A percentile compares a stretch with the other conserved stretches of the same genome.
Evolutionary conservation across 2,797 vertebrate species (phyloP).

Genomic region (Acrocephalus scirpaceus): DNA sequence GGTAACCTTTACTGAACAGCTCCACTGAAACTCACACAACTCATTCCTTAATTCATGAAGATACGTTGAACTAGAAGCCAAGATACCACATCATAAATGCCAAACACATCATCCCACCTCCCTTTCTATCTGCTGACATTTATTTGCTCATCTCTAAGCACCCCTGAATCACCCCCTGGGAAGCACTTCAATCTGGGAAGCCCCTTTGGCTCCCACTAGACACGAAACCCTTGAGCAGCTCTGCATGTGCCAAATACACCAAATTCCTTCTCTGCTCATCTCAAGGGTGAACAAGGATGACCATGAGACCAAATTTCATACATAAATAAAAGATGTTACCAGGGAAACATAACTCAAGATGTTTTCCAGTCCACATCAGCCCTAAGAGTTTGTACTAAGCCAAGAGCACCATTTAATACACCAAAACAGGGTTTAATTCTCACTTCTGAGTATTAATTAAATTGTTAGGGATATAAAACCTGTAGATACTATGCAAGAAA

Average conservation of each 20-base stretch:
- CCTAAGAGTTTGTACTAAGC: not conserved
- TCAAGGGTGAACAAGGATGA: not conserved
- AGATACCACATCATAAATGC: not conserved
- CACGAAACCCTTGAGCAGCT: not conserved
- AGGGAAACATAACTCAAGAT: not conserved
- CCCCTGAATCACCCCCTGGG: not conserved
- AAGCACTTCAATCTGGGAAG: not conserved
- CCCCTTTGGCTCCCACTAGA: not conserved
- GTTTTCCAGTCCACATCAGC: not conserved
- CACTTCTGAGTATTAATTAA: not conserved
- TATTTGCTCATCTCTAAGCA: not conserved
- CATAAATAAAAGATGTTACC: not conserved
- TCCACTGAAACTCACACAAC: not conserved
- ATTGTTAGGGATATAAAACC: not conserved
- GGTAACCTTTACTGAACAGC: not conserved
- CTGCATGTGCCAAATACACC: not conserved
- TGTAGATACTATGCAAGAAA: not conserved
- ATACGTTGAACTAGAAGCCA: not conserved
- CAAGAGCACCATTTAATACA: not conserved
- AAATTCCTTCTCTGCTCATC: not conserved
- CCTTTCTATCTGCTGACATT: not conserved
- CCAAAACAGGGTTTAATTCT: not conserved
- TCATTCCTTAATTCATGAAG: not conserved
- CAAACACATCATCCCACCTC: not conserved
- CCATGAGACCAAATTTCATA: not conserved